A percentile compares a stretch with the other conserved stretches of the same genome.
Conservation (phyloP, 1,140 invertebrate species). For the Hycleus phaleratus region DNA sequence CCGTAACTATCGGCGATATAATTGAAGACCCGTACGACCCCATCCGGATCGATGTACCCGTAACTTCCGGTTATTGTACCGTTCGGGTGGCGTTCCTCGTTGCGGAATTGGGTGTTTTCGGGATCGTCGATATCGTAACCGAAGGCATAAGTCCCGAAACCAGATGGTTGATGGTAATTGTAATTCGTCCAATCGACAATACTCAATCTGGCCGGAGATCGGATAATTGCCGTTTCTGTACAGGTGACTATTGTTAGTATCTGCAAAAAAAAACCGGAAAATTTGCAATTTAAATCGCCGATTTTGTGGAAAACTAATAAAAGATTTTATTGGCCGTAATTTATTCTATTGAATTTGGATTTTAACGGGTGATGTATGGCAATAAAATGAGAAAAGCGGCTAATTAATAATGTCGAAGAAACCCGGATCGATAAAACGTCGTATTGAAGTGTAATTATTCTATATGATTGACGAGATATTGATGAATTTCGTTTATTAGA, state of each 20-base stretch:
- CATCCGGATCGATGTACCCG: conserved; percentile 56
- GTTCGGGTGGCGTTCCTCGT: conserved; percentile 55
- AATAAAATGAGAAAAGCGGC: too few relatives aligned
- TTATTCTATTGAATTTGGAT: too few relatives aligned
- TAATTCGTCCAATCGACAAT: conserved; percentile 35
- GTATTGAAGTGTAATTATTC: too few relatives aligned
- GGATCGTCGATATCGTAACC: conserved; percentile 60
- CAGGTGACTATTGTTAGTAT: not conserved
- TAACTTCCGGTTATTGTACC: conserved; percentile 61
- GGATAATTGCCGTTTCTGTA: not conserved
- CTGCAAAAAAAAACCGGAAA: not conserved
- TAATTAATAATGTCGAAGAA: too few relatives aligned
- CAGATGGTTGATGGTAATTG: conserved; percentile 40
- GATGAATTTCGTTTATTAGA: too few relatives aligned
- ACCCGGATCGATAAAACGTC: too few relatives aligned
- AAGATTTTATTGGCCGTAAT: too few relatives aligned
- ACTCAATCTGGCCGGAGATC: conserved; percentile 15
- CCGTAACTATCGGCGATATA: conserved; percentile 57
- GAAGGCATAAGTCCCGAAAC: conserved; percentile 57
- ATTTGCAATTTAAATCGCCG: too few relatives aligned
- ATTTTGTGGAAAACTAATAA: too few relatives aligned
- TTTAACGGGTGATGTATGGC: too few relatives aligned
- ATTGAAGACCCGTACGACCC: conserved; percentile 47
- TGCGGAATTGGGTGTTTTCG: conserved; percentile 57
- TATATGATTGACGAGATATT: too few relatives aligned